These are phyloP conservation scores for Semotilus atromaculatus DNA, from an alignment of 2,797 vertebrate genomes.

Conservation along the genomic window DNA sequence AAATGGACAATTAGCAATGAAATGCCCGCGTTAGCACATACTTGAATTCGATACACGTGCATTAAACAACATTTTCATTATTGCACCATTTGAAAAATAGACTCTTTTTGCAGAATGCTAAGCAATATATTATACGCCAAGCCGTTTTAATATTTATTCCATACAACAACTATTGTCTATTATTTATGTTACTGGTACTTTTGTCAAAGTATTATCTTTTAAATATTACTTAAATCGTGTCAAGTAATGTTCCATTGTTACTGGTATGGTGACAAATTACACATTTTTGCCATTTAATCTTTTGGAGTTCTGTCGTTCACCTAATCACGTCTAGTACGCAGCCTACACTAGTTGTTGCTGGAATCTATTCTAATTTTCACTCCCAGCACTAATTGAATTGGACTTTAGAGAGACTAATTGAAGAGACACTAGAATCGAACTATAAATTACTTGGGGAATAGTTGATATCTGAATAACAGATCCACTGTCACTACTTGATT, in stretches of 20 bases:
- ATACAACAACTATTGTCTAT: not conserved
- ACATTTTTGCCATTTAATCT: not conserved
- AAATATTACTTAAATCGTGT: not conserved
- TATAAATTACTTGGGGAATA: not conserved
- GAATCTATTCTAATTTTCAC: not conserved
- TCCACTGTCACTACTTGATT: not conserved
- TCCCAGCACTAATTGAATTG: not conserved
- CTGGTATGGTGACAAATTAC: not conserved
- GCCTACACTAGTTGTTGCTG: not conserved
- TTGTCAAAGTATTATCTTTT: too few relatives aligned
- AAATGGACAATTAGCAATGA: not conserved
- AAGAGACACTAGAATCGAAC: not conserved
- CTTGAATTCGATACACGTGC: not conserved
- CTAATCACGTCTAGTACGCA: too few relatives aligned
- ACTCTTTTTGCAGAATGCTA: not conserved
- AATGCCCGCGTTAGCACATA: not conserved
- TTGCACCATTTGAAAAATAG: too few relatives aligned
- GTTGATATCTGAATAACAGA: not conserved
- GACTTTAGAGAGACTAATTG: too few relatives aligned
- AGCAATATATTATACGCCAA: not conserved
- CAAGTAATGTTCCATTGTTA: not conserved
- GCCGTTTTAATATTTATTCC: not conserved
- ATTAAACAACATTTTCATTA: not conserved
- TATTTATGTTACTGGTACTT: not conserved
- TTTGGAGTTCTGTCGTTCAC: not conserved